These are phyloP conservation scores for Amiota communis DNA, from an alignment of 2,888 invertebrate species.

Conservation along the genomic window DNA sequence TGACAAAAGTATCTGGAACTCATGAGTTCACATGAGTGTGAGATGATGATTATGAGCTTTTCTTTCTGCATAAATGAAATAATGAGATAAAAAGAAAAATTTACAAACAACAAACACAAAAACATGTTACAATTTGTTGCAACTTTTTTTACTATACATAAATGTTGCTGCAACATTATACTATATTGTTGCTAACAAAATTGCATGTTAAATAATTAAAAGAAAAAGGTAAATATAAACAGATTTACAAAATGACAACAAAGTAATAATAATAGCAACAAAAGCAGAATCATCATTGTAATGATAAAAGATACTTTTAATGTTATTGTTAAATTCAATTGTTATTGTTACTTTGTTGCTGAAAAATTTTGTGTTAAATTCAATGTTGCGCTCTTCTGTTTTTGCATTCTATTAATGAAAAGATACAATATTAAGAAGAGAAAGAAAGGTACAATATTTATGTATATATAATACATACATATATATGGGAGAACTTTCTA, in stretches of 20 bases:
- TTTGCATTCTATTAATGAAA: conserved; percentile 9
- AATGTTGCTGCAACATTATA: background rate
- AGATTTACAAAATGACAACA: background rate
- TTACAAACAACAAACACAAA: conserved; percentile 18
- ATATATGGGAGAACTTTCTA: conserved; percentile 66
- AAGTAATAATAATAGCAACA: background rate
- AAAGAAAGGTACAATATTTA: background rate
- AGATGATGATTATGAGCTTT: too few relatives aligned
- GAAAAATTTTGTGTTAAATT: background rate
- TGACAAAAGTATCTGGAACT: background rate
- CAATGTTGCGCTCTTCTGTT: background rate
- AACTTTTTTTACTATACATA: conserved; percentile 1
- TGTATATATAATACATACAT: background rate
- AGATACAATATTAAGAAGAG: background rate
- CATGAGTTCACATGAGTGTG: too few relatives aligned
- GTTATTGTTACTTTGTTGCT: conserved; percentile 17
- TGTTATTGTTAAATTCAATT: background rate
- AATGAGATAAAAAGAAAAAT: background rate
- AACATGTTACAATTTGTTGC: conserved; percentile 16
- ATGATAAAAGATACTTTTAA: too few relatives aligned
- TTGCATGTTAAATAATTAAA: background rate
- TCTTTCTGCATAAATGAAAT: background rate
- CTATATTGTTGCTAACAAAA: background rate
- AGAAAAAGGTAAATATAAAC: conserved; percentile 5
- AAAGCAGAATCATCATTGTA: background rate